A percentile compares a stretch with the other conserved stretches of the same genome.
These are phyloP conservation scores for Drosophila pachea DNA, from an alignment of 1,140 invertebrate species.

Conservation along the genomic window DNA sequence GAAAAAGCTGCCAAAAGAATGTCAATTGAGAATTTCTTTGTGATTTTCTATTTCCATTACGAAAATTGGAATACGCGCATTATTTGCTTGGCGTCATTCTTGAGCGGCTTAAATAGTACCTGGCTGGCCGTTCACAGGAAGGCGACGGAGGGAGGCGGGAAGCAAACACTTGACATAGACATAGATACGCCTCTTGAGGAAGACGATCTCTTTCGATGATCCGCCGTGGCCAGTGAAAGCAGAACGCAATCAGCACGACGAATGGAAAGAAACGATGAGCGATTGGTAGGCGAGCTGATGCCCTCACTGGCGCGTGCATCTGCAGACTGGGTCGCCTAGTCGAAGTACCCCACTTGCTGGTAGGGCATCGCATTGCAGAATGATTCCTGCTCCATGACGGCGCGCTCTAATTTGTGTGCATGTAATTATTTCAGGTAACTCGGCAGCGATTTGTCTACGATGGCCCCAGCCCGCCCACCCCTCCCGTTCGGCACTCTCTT, in stretches of 20 bases:
- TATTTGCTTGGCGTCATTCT: slow-evolving; percentile 41
- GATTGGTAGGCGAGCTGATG: background rate
- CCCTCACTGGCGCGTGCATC: too few species aligned
- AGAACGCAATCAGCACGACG: slow-evolving; percentile 40
- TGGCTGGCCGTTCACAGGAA: slow-evolving; percentile 23
- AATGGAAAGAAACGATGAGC: slow-evolving; percentile 19
- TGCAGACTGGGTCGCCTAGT: too few species aligned
- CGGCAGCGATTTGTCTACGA: slow-evolving; percentile 43
- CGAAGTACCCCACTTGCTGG: background rate
- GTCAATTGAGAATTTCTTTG: slow-evolving; percentile 14
- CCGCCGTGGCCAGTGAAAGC: slow-evolving; percentile 57
- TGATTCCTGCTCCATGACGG: slow-evolving; percentile 48
- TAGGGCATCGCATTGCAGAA: slow-evolving; percentile 46
- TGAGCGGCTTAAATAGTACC: slow-evolving; percentile 31
- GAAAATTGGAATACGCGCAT: slow-evolving; percentile 36
- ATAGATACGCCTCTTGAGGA: slow-evolving; percentile 30
- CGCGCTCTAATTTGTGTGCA: slow-evolving; percentile 69
- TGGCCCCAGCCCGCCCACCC: background rate
- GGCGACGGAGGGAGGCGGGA: background rate
- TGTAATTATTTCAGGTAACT: slow-evolving; percentile 69
- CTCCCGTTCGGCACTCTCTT: background rate
- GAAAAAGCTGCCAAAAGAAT: slow-evolving; percentile 20
- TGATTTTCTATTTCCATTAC: slow-evolving; percentile 48
- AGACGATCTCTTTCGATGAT: slow-evolving; percentile 45
- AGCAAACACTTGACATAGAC: slow-evolving; percentile 42